These are phyloP conservation scores for Cydia amplana DNA, from an alignment of 1,140 invertebrate species.

Conservation along the genomic window DNA sequence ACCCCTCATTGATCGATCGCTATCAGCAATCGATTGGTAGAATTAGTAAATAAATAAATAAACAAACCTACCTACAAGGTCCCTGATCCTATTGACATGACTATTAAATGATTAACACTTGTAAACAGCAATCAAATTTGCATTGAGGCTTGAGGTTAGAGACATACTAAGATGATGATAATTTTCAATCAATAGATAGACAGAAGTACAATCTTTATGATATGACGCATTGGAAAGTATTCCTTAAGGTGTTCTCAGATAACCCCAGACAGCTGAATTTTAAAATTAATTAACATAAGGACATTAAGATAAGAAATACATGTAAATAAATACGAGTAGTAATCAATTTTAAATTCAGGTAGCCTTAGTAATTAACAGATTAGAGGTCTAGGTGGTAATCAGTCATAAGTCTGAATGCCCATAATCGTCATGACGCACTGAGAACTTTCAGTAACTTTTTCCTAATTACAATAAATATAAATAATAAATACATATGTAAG, in stretches of 20 bases:
- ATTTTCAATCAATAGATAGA: background rate
- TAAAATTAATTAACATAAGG: background rate
- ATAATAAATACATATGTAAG: too few relatives aligned
- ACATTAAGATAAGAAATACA: background rate
- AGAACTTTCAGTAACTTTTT: background rate
- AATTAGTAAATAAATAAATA: conserved; percentile 6
- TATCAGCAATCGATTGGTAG: background rate
- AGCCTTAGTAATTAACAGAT: too few relatives aligned
- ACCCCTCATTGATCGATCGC: background rate
- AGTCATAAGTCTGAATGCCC: background rate
- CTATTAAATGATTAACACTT: background rate
- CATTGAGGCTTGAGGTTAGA: background rate
- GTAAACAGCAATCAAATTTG: background rate
- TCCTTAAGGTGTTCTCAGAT: background rate
- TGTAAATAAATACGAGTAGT: background rate
- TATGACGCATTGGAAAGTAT: too few relatives aligned
- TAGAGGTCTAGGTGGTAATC: background rate
- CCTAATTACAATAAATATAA: background rate
- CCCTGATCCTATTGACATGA: background rate
- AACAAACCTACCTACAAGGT: conserved; percentile 2
- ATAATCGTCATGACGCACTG: background rate
- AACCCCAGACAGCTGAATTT: background rate
- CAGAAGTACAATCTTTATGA: too few relatives aligned
- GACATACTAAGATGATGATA: background rate
- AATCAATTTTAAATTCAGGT: too few relatives aligned